Evolutionary conservation across 2,888 invertebrate genomes (phyloP), one percentile per base, ranked within the genome.

Genomic region (Cheilosia variabilis): DNA sequence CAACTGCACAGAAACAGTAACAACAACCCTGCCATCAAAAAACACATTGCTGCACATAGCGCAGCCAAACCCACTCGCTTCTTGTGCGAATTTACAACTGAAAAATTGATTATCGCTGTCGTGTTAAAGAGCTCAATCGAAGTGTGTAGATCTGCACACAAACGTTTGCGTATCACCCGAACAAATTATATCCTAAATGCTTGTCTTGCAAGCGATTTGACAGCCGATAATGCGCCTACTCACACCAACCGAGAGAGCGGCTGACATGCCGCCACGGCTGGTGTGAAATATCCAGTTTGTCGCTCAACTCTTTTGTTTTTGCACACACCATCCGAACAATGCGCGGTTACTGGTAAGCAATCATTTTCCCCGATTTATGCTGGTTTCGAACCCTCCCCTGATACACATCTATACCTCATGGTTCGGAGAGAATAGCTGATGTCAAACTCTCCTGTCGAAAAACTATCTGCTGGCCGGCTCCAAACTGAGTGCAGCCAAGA

Each of bases 171-270:
- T 86, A 81, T 81, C 81, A 81, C 24, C 72, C 68, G 81, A 68
- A 80, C 86, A 81, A 86, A 81, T 86, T 86, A 77, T 77, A 77
- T 81, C 76, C 81, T 86, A 86, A 86, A 86, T 77, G 81, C 76
- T 68, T 81, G 81, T 81, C 81, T 81, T 41, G 81, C 86, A 86
- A 62, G 55, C 47, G 81, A 77, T 81, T 81, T 63, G 41, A 72
- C 71, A 77, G 63, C 50, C 60, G 86, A 86, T 86, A 81, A 52
- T 63, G 86, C 81, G 76, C 81, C 81, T 71, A 86, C 81, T 77
- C 72, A 47, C 37, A n/a, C 52, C 4, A 13, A 27, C 37, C 53
- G 41, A 17, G 41, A 47, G 34, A 58, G n/a, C 41, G 45, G 17
- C 17, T 17, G 6, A 6, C 4, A 2, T 22, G 19, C 50, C 24